Percentiles rank a stretch among this genome's conserved stretches.
These are phyloP conservation scores for Alviniconcha marisindica DNA, from an alignment of 1,140 invertebrate genomes.

Conservation along the genomic window DNA sequence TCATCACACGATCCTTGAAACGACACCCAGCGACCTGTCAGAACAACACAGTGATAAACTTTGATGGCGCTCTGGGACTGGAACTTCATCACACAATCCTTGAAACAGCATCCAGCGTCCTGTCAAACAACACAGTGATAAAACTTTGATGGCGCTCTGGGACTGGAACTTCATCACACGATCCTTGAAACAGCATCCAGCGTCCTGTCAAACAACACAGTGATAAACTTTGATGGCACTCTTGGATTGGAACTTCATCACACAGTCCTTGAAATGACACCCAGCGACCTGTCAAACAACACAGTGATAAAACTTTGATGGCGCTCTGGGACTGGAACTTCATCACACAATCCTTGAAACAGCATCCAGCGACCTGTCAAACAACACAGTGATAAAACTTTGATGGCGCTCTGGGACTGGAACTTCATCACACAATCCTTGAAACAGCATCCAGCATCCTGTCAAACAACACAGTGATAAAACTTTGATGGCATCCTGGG, in stretches of 20 bases:
- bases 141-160: background rate
- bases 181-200: background rate
- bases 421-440: conserved; percentile 62
- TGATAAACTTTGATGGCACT: background rate
- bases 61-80: background rate
- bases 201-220: conserved; percentile 4
- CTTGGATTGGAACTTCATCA: background rate
- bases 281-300: too few species aligned
- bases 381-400: too few species aligned
- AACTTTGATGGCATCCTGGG: conserved; percentile 57
- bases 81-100: background rate
- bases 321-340: conserved; percentile 45
- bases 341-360: background rate
- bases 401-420: conserved; percentile 55
- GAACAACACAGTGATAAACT: too few species aligned
- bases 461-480: conserved; percentile 13
- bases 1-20: background rate
- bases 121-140: conserved; percentile 6
- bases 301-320: conserved; percentile 44
- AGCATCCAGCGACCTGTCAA: too few species aligned
- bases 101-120: background rate
- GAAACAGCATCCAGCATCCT: conserved; percentile 69
- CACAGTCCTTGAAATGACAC: background rate
- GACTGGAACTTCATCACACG: background rate
- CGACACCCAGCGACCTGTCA: conserved; percentile 12